Conservation (phyloP, 2,797 vertebrate genomes). For the Girardinus metallicus region DNA sequence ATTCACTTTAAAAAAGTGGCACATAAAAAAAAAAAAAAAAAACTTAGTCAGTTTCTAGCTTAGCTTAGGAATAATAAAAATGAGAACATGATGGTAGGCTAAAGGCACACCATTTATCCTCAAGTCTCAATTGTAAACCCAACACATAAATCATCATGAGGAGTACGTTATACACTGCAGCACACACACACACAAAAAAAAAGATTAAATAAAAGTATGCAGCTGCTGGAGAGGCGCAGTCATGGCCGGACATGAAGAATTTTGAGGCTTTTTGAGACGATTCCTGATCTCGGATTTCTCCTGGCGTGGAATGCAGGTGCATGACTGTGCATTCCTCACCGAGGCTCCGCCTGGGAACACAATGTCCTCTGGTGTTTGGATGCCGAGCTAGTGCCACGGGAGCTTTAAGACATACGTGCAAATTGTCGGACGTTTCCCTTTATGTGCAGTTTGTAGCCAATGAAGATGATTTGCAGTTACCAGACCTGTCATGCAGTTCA, state of each 20-base stretch:
- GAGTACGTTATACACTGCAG: slow-evolving; percentile 28
- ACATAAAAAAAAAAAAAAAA: slow-evolving; percentile 26
- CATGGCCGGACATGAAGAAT: slow-evolving; percentile 20
- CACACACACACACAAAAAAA: slow-evolving; percentile 16
- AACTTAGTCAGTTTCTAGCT: slow-evolving; percentile 31
- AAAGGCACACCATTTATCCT: slow-evolving; percentile 14
- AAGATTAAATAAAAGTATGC: neutral
- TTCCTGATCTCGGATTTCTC: slow-evolving; percentile 25
- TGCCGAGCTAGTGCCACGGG: slow-evolving; percentile 26
- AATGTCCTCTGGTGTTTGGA: slow-evolving; percentile 58
- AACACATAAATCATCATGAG: slow-evolving; percentile 11
- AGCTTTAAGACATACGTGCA: slow-evolving; percentile 40
- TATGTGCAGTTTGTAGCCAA: neutral
- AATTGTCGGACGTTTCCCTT: slow-evolving; percentile 17
- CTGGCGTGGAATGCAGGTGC: slow-evolving; percentile 74
- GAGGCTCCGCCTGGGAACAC: slow-evolving; percentile 62
- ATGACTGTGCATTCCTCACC: slow-evolving; percentile 58
- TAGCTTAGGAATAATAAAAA: slow-evolving; percentile 34
- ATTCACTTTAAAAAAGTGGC: slow-evolving; percentile 44
- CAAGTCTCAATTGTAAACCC: slow-evolving; percentile 54
- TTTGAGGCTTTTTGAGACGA: slow-evolving; percentile 16
- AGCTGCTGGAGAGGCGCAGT: slow-evolving; percentile 45
- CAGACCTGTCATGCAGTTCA: neutral
- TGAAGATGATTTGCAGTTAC: slow-evolving; percentile 25
- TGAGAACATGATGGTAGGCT: neutral